A percentile compares a stretch with the other conserved stretches of the same genome.
Evolutionary conservation across 2,113 vertebrate genomes (phyloP).

Genomic region (Pteruthius melanotis): DNA sequence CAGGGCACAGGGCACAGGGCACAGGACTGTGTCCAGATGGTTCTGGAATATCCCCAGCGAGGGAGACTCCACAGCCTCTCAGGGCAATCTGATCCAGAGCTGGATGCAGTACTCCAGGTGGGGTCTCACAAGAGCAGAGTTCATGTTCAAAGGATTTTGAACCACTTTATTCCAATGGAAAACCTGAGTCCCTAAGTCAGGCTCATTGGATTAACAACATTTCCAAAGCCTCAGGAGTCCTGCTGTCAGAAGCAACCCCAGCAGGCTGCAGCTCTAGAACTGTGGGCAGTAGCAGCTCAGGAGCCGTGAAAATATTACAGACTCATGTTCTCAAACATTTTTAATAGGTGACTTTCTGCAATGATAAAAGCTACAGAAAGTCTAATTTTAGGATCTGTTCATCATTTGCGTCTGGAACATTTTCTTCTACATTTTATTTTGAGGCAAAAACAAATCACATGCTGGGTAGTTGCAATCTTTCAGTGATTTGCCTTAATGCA

Average conservation of each 20-base stretch:
- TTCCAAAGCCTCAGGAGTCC: neutral
- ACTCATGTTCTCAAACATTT: neutral
- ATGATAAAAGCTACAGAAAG: constrained; percentile 33
- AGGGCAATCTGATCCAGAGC: neutral
- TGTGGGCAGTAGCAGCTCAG: neutral
- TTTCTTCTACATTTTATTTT: neutral
- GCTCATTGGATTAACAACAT: neutral
- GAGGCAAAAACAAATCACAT: neutral
- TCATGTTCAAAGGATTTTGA: neutral
- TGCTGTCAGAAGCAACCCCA: neutral
- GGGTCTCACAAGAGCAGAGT: neutral
- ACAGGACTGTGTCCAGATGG: neutral
- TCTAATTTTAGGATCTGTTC: neutral
- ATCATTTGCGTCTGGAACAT: neutral
- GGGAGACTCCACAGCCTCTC: neutral
- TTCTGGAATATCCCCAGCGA: neutral
- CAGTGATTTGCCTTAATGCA: neutral
- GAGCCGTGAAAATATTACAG: neutral
- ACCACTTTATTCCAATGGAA: neutral
- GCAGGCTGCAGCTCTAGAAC: neutral
- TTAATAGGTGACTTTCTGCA: constrained; percentile 19
- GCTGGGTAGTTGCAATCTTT: neutral
- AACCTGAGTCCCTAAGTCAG: neutral
- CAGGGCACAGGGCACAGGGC: neutral
- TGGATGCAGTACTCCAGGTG: neutral